Conservation (phyloP, 2,113 vertebrate species). For the Ibidorhyncha struthersii region DNA sequence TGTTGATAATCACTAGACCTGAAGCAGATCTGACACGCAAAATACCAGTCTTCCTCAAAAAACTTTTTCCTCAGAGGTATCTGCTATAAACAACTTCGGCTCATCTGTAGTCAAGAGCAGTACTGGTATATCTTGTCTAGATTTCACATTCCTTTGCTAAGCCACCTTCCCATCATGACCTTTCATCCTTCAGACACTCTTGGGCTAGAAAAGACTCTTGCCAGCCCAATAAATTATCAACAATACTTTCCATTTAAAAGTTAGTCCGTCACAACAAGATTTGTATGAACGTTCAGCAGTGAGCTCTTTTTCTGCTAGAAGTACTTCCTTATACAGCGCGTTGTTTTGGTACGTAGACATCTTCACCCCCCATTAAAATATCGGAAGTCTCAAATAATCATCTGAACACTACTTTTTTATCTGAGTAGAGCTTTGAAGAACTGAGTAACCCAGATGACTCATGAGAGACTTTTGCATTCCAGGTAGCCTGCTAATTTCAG, state of each 20-base stretch:
- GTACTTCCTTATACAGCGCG: not conserved
- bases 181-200: conserved; percentile 2
- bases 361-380: not conserved
- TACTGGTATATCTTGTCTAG: not conserved
- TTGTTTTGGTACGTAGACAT: not conserved
- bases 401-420: not conserved
- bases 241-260: conserved; percentile 18
- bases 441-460: not conserved
- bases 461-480: not conserved
- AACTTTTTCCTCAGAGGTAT: conserved; percentile 17
- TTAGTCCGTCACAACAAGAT: not conserved
- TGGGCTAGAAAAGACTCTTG: not conserved
- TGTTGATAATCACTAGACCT: conserved; percentile 36
- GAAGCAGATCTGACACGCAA: conserved; percentile 45
- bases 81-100: conserved; percentile 12
- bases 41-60: conserved; percentile 15
- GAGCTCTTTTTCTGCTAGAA: not conserved
- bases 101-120: conserved; percentile 42
- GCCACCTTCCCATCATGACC: not conserved
- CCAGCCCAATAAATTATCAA: not conserved
- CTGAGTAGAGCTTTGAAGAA: not conserved
- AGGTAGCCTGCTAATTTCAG: not conserved
- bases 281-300: not conserved
- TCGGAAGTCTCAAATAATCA: not conserved
- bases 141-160: not conserved